These are phyloP conservation scores for Uropetala carovei DNA, from an alignment of 2,888 invertebrate species.

Conservation along the genomic window DNA sequence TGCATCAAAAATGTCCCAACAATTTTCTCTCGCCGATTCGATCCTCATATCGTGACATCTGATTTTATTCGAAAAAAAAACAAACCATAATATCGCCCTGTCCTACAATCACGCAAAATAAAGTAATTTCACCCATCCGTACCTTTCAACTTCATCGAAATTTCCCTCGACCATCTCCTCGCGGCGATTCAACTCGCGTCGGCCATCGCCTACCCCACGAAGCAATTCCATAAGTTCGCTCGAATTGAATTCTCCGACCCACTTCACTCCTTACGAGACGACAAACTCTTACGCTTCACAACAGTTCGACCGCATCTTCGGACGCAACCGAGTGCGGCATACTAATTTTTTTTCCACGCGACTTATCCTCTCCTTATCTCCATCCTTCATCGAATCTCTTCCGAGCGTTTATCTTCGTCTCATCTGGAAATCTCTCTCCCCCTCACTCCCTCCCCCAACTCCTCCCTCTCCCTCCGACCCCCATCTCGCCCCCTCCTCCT, in stretches of 20 bases:
- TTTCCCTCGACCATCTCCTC: too few species aligned
- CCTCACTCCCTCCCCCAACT: background rate
- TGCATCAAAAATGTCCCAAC: too few species aligned
- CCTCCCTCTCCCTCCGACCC: slow-evolving; percentile 28
- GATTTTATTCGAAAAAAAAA: too few species aligned
- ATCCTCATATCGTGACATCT: too few species aligned
- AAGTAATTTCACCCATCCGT: too few species aligned
- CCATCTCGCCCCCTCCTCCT: background rate
- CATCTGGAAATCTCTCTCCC: slow-evolving; percentile 29
- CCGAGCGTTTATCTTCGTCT: slow-evolving; percentile 48
- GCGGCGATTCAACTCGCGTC: background rate
- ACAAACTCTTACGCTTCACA: background rate
- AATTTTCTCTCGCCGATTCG: too few species aligned
- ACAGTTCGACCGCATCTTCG: slow-evolving; percentile 2
- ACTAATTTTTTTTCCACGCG: slow-evolving; percentile 45
- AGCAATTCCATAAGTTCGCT: background rate
- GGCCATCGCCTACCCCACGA: background rate
- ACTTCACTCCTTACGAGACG: background rate
- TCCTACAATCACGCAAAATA: too few species aligned
- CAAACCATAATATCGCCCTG: too few species aligned
- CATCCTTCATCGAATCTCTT: slow-evolving; percentile 35
- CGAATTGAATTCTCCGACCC: slow-evolving; percentile 47
- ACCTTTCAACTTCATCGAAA: too few species aligned
- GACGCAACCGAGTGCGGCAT: slow-evolving; percentile 4
- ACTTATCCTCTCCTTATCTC: slow-evolving; percentile 26